Conservation (phyloP, 2,113 vertebrate species). For the Pongo abelii region DNA sequence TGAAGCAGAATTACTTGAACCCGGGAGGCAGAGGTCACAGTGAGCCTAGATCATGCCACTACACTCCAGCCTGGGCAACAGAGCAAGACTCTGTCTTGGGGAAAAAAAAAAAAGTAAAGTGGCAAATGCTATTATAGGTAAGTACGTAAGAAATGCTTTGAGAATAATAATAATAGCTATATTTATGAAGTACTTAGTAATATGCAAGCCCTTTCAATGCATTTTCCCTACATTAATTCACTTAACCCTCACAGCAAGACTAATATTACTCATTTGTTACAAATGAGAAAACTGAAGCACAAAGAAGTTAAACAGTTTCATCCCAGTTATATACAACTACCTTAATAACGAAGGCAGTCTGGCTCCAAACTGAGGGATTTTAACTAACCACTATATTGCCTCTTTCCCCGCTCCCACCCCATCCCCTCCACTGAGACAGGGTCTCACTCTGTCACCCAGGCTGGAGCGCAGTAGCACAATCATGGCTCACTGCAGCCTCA, state of each 20-base stretch:
- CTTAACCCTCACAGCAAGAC: neutral
- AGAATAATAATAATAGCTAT: neutral
- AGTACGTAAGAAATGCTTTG: neutral
- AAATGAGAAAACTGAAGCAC: neutral
- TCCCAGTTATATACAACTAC: neutral
- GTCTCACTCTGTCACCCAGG: neutral
- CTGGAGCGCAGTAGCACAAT: neutral
- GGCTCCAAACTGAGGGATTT: neutral
- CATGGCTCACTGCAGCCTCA: neutral
- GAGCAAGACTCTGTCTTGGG: no score
- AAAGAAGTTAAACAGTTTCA: neutral
- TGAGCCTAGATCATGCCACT: no score
- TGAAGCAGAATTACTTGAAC: no score
- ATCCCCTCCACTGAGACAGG: neutral
- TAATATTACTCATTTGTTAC: neutral
- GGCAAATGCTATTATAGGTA: neutral
- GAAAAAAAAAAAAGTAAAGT: neutral
- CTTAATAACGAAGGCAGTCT: neutral
- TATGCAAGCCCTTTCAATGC: neutral
- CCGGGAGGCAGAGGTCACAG: no score
- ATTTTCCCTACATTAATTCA: neutral
- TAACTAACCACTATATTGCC: neutral
- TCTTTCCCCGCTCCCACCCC: neutral
- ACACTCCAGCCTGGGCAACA: no score
- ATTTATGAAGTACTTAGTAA: neutral